Evolutionary conservation across 2,888 invertebrate genomes (phyloP).

Genomic region (Drosophila formosana): DNA sequence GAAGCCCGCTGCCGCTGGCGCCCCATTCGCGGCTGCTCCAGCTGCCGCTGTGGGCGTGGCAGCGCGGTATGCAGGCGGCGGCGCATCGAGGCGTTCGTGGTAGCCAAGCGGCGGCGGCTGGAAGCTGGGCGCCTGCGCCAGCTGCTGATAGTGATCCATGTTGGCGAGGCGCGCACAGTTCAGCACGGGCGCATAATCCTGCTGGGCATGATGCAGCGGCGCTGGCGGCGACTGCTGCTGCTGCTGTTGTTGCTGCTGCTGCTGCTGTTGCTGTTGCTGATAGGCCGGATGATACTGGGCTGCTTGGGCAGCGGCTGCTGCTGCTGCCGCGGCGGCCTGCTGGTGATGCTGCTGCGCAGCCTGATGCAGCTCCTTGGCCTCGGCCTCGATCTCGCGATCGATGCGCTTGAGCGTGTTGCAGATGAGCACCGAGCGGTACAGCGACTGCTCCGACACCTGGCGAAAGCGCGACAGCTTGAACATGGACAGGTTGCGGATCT

Average conservation of each 20-base stretch:
- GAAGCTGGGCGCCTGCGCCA: conserved; percentile 68
- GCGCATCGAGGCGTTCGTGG: conserved; percentile 75
- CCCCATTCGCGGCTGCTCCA: conserved; percentile 1
- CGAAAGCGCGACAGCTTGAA: conserved; percentile 94
- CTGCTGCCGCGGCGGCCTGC: conserved; percentile 70
- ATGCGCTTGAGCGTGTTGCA: conserved; percentile 96
- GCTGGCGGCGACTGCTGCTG: conserved; percentile 65
- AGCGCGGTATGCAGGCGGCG: conserved; percentile 52
- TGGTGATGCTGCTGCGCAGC: conserved; percentile 84
- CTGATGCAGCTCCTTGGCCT: conserved; percentile 85
- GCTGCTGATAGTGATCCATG: conserved; percentile 82
- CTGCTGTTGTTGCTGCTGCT: conserved; percentile 69
- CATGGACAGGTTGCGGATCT: conserved; percentile 96
- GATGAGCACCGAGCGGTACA: conserved; percentile 95
- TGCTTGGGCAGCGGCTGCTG: conserved; percentile 69
- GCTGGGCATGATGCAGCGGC: conserved; percentile 62
- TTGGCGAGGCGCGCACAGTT: conserved; percentile 82
- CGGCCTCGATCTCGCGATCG: conserved; percentile 94
- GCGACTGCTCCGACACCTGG: conserved; percentile 94
- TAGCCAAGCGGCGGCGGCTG: conserved; percentile 71
- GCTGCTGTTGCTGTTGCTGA: conserved; percentile 75
- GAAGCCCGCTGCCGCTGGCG: conserved; percentile 28
- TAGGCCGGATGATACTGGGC: conserved; percentile 79
- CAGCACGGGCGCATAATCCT: conserved; percentile 82
- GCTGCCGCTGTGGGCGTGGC: conserved; percentile 24